Conservation (phyloP, 2,888 invertebrate species). For the Mimas tiliae region DNA sequence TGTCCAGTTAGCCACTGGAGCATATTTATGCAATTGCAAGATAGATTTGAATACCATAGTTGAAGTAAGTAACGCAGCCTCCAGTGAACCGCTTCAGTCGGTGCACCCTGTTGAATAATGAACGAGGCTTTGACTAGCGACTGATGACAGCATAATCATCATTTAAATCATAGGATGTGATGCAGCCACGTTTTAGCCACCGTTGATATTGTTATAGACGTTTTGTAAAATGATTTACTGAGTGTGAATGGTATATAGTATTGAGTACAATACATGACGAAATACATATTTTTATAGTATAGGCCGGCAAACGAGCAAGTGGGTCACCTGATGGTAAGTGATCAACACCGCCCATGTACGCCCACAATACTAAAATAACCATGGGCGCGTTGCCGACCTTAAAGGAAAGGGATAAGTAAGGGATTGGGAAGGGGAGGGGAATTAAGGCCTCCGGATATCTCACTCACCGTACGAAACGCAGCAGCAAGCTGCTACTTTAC, state of each 20-base stretch:
- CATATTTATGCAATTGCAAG: slow-evolving; percentile 3
- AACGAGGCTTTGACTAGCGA: slow-evolving; percentile 13
- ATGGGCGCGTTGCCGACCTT: too few species aligned
- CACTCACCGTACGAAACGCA: too few species aligned
- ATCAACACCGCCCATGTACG: too few species aligned
- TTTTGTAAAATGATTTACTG: neutral
- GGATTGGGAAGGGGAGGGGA: too few species aligned
- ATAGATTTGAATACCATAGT: slow-evolving; percentile 16
- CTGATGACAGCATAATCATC: slow-evolving; percentile 17
- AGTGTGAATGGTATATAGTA: neutral
- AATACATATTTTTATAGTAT: too few species aligned
- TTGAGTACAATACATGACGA: too few species aligned
- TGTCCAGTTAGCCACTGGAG: neutral
- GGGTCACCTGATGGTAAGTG: too few species aligned
- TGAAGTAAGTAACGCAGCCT: neutral
- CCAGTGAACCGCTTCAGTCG: neutral
- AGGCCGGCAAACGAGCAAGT: too few species aligned
- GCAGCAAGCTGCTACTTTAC: too few species aligned
- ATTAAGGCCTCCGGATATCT: too few species aligned
- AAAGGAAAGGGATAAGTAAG: too few species aligned
- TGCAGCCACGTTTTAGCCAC: neutral
- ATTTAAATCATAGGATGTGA: slow-evolving; percentile 10
- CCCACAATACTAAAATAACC: too few species aligned
- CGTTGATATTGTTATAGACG: neutral
- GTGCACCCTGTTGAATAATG: slow-evolving; percentile 17